Base-by-base conservation (phyloP, 2,888 invertebrate genomes). In the Lymantria monacha region DNA sequence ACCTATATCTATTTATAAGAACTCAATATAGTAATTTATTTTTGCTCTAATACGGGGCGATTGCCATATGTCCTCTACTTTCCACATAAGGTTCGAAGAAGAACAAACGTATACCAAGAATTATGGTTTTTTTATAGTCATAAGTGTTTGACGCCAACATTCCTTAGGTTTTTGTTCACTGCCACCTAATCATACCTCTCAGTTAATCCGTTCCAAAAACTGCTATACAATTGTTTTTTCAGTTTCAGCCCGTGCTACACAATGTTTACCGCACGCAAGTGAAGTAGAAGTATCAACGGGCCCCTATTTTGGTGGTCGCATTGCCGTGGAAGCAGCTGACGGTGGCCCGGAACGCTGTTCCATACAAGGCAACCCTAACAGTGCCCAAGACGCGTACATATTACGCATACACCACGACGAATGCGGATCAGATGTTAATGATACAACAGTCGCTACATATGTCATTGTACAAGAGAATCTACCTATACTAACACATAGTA, bases 281-380 rank as follows among this genome's bases (percentile, higher is more conserved):
- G 96, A 96, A 77, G 96, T 96, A 46, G 95, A 96, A 80, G 96
- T 96, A 7, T 94, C 95, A 11, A 96, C 96, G 0, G 96, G 96
- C 0, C 96, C 96, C 0, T 94, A 93, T 74, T 96, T 96, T 76
- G 95, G 94, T 0, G 96, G 96, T 1, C 93, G 95, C 55, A 96
- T 96, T 55, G 95, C 94, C 0, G 95, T 95, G 1, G 95, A 95
- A 76, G 94, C 95, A 0, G 93, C 93, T 0, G 95, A 95, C 72
- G 95, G 95, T 0, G 94, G 94, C 3, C 87, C 91, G 2, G 94
- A 94, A 67, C 91, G 94, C 37, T 96, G 96, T 72, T 94, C 94
- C 10, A 87, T 96, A 43, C 95, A 95, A 67, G 96, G 96, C 15
- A 94, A 96, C 74, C 93, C 95, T 0, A 92, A 93, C 66, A 95